These are phyloP conservation scores for Himalopsyche japonica DNA, from an alignment of 2,888 invertebrate species.

Conservation along the genomic window DNA sequence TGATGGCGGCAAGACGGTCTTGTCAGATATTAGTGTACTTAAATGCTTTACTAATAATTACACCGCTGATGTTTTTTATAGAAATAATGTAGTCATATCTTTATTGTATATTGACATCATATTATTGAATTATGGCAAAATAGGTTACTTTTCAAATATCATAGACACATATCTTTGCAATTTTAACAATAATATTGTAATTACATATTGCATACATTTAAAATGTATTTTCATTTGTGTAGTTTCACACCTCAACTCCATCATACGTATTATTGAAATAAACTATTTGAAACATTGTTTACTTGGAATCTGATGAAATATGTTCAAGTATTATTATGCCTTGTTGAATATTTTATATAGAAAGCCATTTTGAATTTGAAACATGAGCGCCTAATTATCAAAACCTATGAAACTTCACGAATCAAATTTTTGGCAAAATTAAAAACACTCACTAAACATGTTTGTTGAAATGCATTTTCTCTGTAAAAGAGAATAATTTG, in stretches of 20 bases:
- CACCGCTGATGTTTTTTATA: neutral
- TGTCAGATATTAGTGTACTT: neutral
- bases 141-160: neutral
- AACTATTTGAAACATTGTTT: neutral
- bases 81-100: neutral
- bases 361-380: neutral
- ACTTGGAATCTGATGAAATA: neutral
- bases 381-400: no score
- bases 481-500: no score
- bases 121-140: neutral
- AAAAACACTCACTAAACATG: no score
- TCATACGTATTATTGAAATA: no score
- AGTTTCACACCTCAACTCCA: neutral
- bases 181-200: neutral
- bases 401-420: no score
- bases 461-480: no score
- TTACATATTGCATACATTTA: neutral
- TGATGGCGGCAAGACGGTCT: neutral
- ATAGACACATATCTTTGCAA: neutral
- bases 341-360: neutral
- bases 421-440: no score
- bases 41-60: neutral
- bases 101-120: neutral
- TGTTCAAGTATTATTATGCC: neutral
- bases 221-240: neutral